Evolutionary conservation across 1,140 invertebrate species (phyloP).

Genomic region (Cydia strobilella): DNA sequence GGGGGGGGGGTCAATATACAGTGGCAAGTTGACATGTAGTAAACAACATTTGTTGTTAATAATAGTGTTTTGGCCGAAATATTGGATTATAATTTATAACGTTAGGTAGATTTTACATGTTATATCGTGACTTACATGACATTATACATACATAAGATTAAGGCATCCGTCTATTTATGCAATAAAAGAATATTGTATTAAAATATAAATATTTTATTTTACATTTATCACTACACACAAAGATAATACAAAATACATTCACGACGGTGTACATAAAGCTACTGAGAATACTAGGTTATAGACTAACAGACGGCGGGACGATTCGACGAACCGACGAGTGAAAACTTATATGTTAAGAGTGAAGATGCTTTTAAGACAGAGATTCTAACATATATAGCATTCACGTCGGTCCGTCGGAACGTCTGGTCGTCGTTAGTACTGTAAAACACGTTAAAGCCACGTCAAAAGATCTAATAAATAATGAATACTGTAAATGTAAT

Average conservation of each 20-base stretch:
- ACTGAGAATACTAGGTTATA: background rate
- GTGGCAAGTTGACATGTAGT: too few species aligned
- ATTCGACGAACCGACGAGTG: too few species aligned
- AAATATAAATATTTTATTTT: conserved; percentile 46
- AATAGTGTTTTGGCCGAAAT: too few species aligned
- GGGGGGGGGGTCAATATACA: too few species aligned
- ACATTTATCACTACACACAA: conserved; percentile 43
- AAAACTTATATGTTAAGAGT: too few species aligned
- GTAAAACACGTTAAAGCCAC: background rate
- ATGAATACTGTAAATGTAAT: background rate
- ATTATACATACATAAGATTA: background rate
- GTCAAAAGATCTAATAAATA: background rate
- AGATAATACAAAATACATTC: conserved; percentile 39
- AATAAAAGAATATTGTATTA: conserved; percentile 36
- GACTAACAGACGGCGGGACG: too few species aligned
- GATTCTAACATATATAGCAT: background rate
- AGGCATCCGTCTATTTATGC: background rate
- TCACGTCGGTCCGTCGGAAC: background rate
- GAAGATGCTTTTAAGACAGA: background rate
- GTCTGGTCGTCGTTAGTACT: background rate
- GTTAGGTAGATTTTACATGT: too few species aligned
- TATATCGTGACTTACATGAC: background rate
- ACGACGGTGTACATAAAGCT: conserved; percentile 35
- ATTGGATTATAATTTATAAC: too few species aligned
- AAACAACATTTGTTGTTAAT: too few species aligned